Evolutionary conservation across 2,113 vertebrate genomes (phyloP), one percentile per base, ranked within the genome.

Genomic region (Ictalurus furcatus): DNA sequence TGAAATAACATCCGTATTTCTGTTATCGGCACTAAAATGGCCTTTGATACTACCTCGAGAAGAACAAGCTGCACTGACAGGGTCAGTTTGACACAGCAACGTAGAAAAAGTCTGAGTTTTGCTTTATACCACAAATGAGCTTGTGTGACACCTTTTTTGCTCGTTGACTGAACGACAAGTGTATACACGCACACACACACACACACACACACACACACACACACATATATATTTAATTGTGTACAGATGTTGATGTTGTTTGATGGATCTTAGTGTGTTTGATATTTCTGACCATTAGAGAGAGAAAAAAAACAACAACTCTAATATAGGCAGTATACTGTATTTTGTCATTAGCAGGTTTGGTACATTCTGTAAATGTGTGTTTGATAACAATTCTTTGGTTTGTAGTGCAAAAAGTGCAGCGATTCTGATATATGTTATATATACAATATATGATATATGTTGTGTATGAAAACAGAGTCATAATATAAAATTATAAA

Each of bases 41-140:
- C 56, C 30, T 88, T n/a, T 40, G n/a, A 56, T 71, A n/a, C 52
- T 82, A 17, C 40, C 13, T 52, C 1, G 3, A 89, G 63, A 90
- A 79, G 58, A 88, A 84, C 61, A 59, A 79, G 71, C 67, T 89
- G 48, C 23, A 56, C 56, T 37, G 82, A 81, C 69, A 30, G 78
- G 88, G 90, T 91, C 86, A 84, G 48, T 34, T 78, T 91, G 88
- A 88, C 90, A 88, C 90, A n/a, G 65, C 52, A 19, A 83, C 25
- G 40, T 71, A 86, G 78, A 61, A 63, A n/a, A 44, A 79, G n/a
- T 79, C 88, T 69, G 83, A 67, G 12, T 79, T 88, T 82, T 84
- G 25, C 67, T 88, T 88, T 88, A 59, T 88, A 65, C 59, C 25
- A 65, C 28, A 76, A 76, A 59, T 58, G 28, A 91, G 78, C 52